phyloP scores from a whole-genome alignment of 2,888 invertebrate species.

The Lymantria dispar region DNA sequence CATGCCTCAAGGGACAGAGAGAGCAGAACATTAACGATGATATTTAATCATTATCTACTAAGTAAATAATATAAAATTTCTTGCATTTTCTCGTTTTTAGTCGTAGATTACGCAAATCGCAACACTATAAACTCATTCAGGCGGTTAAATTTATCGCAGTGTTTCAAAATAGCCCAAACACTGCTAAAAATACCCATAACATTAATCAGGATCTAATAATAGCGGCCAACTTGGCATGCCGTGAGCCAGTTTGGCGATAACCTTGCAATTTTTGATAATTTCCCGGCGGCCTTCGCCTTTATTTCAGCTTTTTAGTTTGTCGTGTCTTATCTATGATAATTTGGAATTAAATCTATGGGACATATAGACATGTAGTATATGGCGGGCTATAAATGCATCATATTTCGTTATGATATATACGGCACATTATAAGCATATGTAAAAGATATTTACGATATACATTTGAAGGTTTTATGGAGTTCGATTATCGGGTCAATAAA shows the following conservation, averaged over 20 bases:
- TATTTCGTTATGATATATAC: too few species aligned
- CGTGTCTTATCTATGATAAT: not conserved
- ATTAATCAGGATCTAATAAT: conserved; percentile 31
- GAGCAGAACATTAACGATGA: not conserved
- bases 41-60: too few species aligned
- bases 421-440: too few species aligned
- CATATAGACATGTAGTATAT: too few species aligned
- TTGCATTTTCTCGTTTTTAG: not conserved
- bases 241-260: conserved; percentile 7
- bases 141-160: not conserved
- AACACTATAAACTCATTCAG: not conserved
- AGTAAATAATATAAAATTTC: not conserved
- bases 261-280: conserved; percentile 14
- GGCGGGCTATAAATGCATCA: too few species aligned
- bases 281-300: conserved; percentile 13
- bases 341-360: not conserved
- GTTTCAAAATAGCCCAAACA: conserved; percentile 25
- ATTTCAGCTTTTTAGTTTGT: conserved; percentile 8
- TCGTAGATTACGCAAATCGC: not conserved
- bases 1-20: too few species aligned
- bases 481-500: too few species aligned
- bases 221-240: conserved; percentile 25
- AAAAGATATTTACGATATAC: too few species aligned
- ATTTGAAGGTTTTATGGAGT: too few species aligned
- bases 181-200: conserved; percentile 23